These are phyloP conservation scores for Acanthisitta chloris DNA, from an alignment of 2,113 vertebrate genomes.

Conservation along the genomic window DNA sequence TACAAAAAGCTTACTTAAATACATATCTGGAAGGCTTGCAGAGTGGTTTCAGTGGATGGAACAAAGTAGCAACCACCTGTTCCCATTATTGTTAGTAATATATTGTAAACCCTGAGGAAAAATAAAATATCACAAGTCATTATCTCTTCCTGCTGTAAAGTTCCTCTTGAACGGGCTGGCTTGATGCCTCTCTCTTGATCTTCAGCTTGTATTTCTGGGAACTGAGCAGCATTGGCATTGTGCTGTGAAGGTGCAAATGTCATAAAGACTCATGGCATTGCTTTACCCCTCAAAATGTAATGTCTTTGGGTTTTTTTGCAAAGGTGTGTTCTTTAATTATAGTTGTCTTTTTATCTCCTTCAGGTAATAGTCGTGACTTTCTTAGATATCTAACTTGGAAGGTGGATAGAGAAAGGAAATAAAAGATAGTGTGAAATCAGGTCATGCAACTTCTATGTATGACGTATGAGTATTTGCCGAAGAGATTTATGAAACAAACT, in stretches of 20 bases:
- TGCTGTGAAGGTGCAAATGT: not conserved
- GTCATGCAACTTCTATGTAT: not conserved
- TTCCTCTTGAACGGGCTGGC: not conserved
- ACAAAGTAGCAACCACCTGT: not conserved
- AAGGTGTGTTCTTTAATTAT: not conserved
- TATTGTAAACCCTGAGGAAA: not conserved
- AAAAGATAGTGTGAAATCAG: not conserved
- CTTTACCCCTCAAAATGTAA: not conserved
- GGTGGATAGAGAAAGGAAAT: not conserved
- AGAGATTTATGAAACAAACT: not conserved
- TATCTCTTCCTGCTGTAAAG: not conserved
- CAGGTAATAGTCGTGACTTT: not conserved
- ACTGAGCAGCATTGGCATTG: not conserved
- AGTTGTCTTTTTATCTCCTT: not conserved
- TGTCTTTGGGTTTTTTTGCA: not conserved
- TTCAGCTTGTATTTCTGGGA: not conserved
- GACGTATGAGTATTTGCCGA: not conserved
- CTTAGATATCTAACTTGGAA: not conserved
- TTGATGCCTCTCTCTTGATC: not conserved
- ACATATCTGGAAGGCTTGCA: not conserved
- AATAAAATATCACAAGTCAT: not conserved
- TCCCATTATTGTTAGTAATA: not conserved
- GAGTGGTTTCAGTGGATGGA: not conserved
- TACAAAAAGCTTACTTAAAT: not conserved
- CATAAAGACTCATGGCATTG: not conserved